phyloP scores from a whole-genome alignment of 2,888 invertebrate species.

The Erannis defoliaria region DNA sequence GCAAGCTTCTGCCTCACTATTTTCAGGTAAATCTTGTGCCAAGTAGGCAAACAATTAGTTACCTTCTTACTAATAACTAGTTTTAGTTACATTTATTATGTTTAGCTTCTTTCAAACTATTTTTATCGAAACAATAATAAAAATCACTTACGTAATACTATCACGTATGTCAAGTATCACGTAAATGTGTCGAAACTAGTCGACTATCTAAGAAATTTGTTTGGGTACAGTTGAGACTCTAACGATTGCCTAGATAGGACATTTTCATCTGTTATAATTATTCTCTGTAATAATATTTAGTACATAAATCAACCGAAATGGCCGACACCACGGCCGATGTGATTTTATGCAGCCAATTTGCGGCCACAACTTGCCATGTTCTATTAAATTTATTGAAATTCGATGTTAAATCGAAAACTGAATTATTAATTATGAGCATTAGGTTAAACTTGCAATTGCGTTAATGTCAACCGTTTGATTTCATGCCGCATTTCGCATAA shows the following conservation, averaged over 20 bases:
- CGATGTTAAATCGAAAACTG: neutral
- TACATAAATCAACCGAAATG: constrained; percentile 20
- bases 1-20: too few relatives aligned
- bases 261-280: neutral
- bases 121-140: too few relatives aligned
- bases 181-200: too few relatives aligned
- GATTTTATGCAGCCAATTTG: constrained; percentile 34
- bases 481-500: neutral
- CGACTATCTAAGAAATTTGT: too few relatives aligned
- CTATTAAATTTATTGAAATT: constrained; percentile 12
- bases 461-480: constrained; percentile 8
- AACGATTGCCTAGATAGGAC: neutral
- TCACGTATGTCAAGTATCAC: too few relatives aligned
- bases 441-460: constrained; percentile 12
- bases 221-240: too few relatives aligned
- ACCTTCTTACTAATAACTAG: too few relatives aligned
- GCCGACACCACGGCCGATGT: constrained; percentile 12
- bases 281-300: neutral
- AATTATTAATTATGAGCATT: neutral
- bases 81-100: too few relatives aligned
- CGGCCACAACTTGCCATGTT: constrained; percentile 11
- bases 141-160: too few relatives aligned
- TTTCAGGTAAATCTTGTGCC: too few relatives aligned
- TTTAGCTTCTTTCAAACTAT: too few relatives aligned
- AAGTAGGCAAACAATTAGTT: too few relatives aligned